Evolutionary conservation across 2,113 vertebrate genomes (phyloP).

Genomic region (Pollachius pollachius): DNA sequence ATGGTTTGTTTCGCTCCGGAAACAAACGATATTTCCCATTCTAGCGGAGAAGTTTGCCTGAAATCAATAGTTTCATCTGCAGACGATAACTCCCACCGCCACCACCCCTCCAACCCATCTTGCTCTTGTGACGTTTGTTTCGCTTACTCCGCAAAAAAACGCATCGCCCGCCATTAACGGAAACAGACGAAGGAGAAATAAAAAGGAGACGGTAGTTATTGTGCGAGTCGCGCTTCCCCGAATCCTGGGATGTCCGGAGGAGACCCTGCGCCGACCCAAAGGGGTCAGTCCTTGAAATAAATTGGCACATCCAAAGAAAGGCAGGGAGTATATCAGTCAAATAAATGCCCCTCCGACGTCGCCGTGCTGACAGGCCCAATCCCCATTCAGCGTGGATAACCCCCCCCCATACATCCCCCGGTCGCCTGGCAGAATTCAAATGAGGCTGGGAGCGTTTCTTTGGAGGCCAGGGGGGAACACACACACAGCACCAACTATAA

Average conservation of each 20-base stretch:
- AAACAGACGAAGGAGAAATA: slow-evolving; percentile 15
- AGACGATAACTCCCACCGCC: background rate
- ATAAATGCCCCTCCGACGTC: slow-evolving; percentile 46
- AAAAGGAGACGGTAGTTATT: too few species aligned
- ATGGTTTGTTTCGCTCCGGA: too few species aligned
- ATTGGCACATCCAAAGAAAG: slow-evolving; percentile 31
- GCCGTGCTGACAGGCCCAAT: slow-evolving; percentile 45
- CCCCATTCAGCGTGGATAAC: slow-evolving; percentile 29
- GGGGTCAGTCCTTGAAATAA: slow-evolving; percentile 29
- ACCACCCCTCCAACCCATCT: slow-evolving; percentile 1
- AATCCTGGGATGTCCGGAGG: slow-evolving; percentile 44
- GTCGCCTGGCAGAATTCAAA: slow-evolving; percentile 31
- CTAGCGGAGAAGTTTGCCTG: slow-evolving; percentile 12
- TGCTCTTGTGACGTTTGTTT: slow-evolving; percentile 18
- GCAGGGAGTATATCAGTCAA: slow-evolving; percentile 46
- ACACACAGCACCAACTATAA: too few species aligned
- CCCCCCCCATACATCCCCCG: too few species aligned
- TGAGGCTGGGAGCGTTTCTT: slow-evolving; percentile 2
- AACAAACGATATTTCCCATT: too few species aligned
- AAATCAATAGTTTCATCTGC: slow-evolving; percentile 49
- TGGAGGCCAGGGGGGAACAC: too few species aligned
- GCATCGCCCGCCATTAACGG: slow-evolving; percentile 13
- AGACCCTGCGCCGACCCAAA: slow-evolving; percentile 27
- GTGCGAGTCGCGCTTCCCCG: background rate
- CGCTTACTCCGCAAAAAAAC: slow-evolving; percentile 13